These are phyloP conservation scores for Drosophila pectinifera DNA, from an alignment of 1,140 invertebrate species.

Conservation along the genomic window DNA sequence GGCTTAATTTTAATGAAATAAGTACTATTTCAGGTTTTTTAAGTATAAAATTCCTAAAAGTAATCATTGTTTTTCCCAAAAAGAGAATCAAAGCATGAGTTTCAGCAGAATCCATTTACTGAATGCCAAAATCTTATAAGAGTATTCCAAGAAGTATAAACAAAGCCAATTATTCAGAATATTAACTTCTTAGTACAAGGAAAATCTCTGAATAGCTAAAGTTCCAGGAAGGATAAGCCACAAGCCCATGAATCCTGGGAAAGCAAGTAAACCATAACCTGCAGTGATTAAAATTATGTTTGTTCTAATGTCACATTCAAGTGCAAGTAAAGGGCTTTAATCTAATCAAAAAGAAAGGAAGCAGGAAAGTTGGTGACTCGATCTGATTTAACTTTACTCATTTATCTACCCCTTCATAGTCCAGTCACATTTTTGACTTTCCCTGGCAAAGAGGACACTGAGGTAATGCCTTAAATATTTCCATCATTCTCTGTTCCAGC, in stretches of 20 bases:
- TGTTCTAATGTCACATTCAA: neutral
- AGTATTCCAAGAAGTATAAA: neutral
- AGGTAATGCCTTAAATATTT: conserved; percentile 69
- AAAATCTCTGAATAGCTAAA: neutral
- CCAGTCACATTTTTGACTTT: conserved; percentile 12
- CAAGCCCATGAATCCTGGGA: neutral
- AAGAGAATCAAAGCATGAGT: neutral
- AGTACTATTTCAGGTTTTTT: neutral
- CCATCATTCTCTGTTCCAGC: conserved; percentile 23
- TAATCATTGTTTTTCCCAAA: neutral
- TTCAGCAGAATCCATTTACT: neutral
- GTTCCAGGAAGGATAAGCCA: neutral
- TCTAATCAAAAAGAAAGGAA: too few relatives aligned
- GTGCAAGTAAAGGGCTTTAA: neutral
- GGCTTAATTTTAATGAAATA: too few relatives aligned
- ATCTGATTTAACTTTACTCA: neutral
- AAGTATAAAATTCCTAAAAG: neutral
- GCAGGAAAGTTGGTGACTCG: too few relatives aligned
- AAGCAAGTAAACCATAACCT: neutral
- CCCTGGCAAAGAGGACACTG: conserved; percentile 20
- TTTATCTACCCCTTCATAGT: neutral
- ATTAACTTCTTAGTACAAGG: neutral
- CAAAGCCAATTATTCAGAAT: too few relatives aligned
- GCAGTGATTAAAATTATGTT: neutral
- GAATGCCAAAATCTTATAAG: neutral